These are phyloP conservation scores for Colletes latitarsis DNA, from an alignment of 1,140 invertebrate species.

Conservation along the genomic window DNA sequence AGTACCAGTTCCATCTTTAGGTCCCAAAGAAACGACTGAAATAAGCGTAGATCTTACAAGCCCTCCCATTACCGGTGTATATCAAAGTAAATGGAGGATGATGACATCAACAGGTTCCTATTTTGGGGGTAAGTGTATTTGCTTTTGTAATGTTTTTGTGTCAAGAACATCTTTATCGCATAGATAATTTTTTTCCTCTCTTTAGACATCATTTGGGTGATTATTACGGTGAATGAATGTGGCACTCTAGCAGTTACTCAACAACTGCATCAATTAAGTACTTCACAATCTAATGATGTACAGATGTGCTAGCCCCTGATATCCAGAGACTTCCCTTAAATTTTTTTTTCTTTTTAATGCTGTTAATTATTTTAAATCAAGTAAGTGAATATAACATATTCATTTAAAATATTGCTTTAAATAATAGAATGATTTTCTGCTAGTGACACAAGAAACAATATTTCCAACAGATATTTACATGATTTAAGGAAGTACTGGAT, in stretches of 20 bases:
- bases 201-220: slow-evolving; percentile 86
- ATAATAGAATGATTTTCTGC: slow-evolving; percentile 32
- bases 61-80: slow-evolving; percentile 86
- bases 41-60: slow-evolving; percentile 87
- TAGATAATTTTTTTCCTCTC: no score
- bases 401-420: slow-evolving; percentile 12
- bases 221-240: slow-evolving; percentile 85
- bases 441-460: slow-evolving; percentile 3
- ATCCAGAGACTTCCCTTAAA: slow-evolving; percentile 40
- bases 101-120: slow-evolving; percentile 88
- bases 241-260: slow-evolving; percentile 87
- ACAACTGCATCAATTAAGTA: slow-evolving; percentile 84
- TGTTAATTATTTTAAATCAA: slow-evolving; percentile 37
- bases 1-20: slow-evolving; percentile 84
- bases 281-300: slow-evolving; percentile 77
- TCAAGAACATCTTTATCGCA: neutral
- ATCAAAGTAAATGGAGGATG: slow-evolving; percentile 92
- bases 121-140: slow-evolving; percentile 87
- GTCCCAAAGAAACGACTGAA: slow-evolving; percentile 86
- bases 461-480: slow-evolving; percentile 21
- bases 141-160: neutral
- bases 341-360: slow-evolving; percentile 26
- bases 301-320: slow-evolving; percentile 77
- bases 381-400: neutral
- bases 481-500: slow-evolving; percentile 42